Evolutionary conservation across 2,888 invertebrate genomes (phyloP), one percentile per base, ranked within the genome.

Genomic region (Lapara coniferarum): DNA sequence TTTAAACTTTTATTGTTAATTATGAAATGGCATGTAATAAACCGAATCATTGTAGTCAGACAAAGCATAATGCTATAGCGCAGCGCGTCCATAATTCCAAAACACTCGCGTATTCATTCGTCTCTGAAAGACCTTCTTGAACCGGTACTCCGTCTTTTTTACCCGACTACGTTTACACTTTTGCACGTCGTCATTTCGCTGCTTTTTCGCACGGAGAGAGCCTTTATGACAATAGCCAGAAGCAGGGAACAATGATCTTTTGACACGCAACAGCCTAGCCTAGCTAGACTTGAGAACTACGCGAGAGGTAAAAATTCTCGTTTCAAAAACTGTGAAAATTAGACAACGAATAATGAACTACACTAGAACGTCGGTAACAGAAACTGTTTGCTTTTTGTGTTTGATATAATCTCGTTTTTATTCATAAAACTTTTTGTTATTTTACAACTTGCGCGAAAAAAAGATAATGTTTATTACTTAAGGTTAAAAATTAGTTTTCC

Each of bases 211-310:
- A 76, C 82, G 85, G 80, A 78, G 79, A 84, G 85, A 82, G 81
- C 82, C 83, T 87, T 88, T 85, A 84, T 83, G 78, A 86, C 86
- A 86, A 57, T 66, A 81, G 78, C 57, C 52, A 57, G 81, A 78
- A 79, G 83, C 79, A 74, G 73, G 77, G 77, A 83, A 91, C 91
- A 91, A 90, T 90, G 88, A 86, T 87, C 90, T 89, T 91, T 91
- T 89, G 87, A 90, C 86, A 82, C 81, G 80, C 80, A 79, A 77
- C 74, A 75, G 81, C 80, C 73, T 78, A 81, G 80, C 83, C 81
- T 80, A 78, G 69, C 72, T 66, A 74, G 81, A 79, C 80, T 84
- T 81, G 73, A 78, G 78, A 82, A 81, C 81, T 81, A 74, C 77
- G 80, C 81, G 75, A 79, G 77, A 79, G 79, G 83, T 85, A 78